Conservation (phyloP, 2,888 invertebrate genomes). For the Philonicus albiceps region DNA sequence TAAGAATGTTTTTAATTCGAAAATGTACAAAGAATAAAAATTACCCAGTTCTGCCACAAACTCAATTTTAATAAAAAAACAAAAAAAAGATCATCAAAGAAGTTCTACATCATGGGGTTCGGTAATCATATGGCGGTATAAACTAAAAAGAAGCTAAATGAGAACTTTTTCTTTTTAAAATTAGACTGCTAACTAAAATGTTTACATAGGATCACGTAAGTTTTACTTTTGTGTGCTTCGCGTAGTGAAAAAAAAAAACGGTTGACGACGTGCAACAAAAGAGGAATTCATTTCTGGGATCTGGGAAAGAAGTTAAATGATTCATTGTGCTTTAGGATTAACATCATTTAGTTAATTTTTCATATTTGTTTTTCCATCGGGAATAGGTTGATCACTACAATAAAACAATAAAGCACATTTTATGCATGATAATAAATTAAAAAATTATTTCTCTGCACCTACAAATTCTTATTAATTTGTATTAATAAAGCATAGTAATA, state of each 20-base stretch:
- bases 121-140: background rate
- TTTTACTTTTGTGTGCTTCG: background rate
- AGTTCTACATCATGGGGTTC: background rate
- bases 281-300: background rate
- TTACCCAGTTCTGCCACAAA: background rate
- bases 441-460: background rate
- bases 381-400: background rate
- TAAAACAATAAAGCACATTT: background rate
- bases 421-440: background rate
- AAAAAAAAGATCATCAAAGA: background rate
- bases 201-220: background rate
- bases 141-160: background rate
- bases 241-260: background rate
- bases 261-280: background rate
- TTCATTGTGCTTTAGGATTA: background rate
- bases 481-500: background rate
- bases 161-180: background rate
- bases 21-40: background rate
- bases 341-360: background rate
- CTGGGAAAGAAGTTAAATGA: background rate
- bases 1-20: background rate
- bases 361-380: background rate
- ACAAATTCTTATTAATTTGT: background rate
- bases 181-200: background rate
- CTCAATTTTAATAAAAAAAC: background rate